Base-by-base conservation (phyloP, 2,797 vertebrate species). In the Catharus ustulatus region DNA sequence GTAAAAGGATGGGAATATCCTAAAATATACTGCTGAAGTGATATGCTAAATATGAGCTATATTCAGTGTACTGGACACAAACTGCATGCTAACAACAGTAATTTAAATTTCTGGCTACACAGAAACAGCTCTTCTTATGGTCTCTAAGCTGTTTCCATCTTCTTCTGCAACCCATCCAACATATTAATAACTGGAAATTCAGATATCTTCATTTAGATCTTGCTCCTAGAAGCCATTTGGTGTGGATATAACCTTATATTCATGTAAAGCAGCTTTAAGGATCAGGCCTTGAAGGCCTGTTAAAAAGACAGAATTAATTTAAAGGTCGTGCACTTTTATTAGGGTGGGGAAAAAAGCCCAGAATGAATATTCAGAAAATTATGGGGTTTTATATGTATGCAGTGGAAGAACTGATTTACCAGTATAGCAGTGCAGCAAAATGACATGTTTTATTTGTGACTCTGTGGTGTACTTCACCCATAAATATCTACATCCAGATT, bases 151-250 rank as follows among this genome's bases (percentile, higher is more conserved):
- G 45, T 89, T 94, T 87, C 52, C 24, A 46, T 63, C 30, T 57
- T 72, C 46, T 75, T 59, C 88, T 79, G 49, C 26, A 85, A 77
- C 40, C 48, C 5, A 15, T 73, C 51, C 77, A 81, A 78, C 55
- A 76, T 88, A 45, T 80, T 88, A 89, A 79, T 84, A 92, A 85
- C 78, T 89, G 71, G 17, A 90, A 92, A 92, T 82, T 95, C 59
- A 74, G 67, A 74, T 84, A 80, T 52, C 19, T 52, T 32, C 62
- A 77, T 74, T 92, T 92, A 89, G 52, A 45, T 82, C 55, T 74
- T 92, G 67, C 54, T 93, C 79, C 42, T 29, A 2, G 57, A 91
- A 94, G 49, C 15, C 30, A 49, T 87, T 42, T 91, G 62, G 83
- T 75, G 58, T 61, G 89, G 46, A 48, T 58, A 63, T 64, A 89